phyloP scores from a whole-genome alignment of 2,888 invertebrate species.

The Philereme vetulata region DNA sequence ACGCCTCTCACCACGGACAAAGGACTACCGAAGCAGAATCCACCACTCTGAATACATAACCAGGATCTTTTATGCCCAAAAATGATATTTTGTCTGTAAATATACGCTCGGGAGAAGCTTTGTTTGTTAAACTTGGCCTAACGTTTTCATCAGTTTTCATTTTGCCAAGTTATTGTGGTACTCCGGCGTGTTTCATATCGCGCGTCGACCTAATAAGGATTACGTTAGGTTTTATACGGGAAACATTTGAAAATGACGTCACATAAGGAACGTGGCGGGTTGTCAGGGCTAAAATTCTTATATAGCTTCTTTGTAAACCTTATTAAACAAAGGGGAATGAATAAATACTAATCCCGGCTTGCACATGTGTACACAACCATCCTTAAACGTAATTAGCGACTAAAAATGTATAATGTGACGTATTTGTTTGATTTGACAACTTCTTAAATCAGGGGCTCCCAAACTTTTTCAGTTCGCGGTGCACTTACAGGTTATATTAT shows the following conservation, averaged over 20 bases:
- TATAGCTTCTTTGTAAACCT: too few species aligned
- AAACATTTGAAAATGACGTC: constrained; percentile 21
- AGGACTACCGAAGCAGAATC: constrained; percentile 37
- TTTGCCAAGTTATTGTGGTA: constrained; percentile 22
- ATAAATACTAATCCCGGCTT: too few species aligned
- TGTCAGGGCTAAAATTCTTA: too few species aligned
- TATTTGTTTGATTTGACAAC: too few species aligned
- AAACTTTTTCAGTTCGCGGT: too few species aligned
- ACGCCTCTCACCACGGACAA: constrained; percentile 39
- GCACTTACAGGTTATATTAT: too few species aligned
- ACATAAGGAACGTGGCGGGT: not conserved
- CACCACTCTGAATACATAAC: constrained; percentile 45
- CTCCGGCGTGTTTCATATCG: constrained; percentile 17
- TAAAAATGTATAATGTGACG: too few species aligned
- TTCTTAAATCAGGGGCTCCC: too few species aligned
- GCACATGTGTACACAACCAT: too few species aligned
- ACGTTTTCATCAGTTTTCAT: constrained; percentile 34
- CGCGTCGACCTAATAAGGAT: constrained; percentile 18
- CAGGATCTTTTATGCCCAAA: constrained; percentile 44
- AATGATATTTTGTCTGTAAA: constrained; percentile 51
- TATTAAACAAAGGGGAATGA: too few species aligned
- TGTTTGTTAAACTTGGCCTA: constrained; percentile 32
- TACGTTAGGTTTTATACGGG: constrained; percentile 4
- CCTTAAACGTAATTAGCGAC: too few species aligned
- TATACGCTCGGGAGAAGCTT: constrained; percentile 41